Conservation (phyloP, 2,797 vertebrate species). For the Macroramphosus scolopax region DNA sequence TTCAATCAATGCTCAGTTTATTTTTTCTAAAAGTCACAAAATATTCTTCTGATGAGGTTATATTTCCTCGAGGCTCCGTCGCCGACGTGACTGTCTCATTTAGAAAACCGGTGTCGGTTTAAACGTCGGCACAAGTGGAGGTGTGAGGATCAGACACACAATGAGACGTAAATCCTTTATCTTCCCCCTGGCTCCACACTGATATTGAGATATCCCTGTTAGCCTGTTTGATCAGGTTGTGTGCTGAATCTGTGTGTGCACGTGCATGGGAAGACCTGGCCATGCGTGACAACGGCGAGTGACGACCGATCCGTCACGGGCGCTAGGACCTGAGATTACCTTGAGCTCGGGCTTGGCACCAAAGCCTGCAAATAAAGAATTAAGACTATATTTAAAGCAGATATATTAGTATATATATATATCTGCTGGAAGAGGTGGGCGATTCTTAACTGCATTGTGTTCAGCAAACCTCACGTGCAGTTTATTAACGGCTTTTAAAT, state of each 20-base stretch:
- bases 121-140: no score
- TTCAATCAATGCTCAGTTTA: background rate
- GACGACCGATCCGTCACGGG: constrained; percentile 57
- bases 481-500: no score
- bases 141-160: constrained; percentile 26
- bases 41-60: no score
- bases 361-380: constrained; percentile 39
- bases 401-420: no score
- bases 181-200: constrained; percentile 41
- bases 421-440: no score
- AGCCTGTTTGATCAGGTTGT: constrained; percentile 71
- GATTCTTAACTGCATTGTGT: constrained; percentile 14
- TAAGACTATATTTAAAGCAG: no score
- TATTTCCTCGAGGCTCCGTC: no score
- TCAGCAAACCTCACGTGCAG: constrained; percentile 1
- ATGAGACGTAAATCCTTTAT: constrained; percentile 47
- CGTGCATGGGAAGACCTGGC: constrained; percentile 38
- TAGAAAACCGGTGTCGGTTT: no score
- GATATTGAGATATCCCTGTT: constrained; percentile 49
- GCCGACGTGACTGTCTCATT: no score
- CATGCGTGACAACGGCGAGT: constrained; percentile 64
- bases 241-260: constrained; percentile 28
- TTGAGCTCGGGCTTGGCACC: constrained; percentile 50
- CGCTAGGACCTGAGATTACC: constrained; percentile 51
- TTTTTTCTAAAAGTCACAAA: no score